phyloP scores from a whole-genome alignment of 2,888 invertebrate species.

The Leptinotarsa peninsularis region DNA sequence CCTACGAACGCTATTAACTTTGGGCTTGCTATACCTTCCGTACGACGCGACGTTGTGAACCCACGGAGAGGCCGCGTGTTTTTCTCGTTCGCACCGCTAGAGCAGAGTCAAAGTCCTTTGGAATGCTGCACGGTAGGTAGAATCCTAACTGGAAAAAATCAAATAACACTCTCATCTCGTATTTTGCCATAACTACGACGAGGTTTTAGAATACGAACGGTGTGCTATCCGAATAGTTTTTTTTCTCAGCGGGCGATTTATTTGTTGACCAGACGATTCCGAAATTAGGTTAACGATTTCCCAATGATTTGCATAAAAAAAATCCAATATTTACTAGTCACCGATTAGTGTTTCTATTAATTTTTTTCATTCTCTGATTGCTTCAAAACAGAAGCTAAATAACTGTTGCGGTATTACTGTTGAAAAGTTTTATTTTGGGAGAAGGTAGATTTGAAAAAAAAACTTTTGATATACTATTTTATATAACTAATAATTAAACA shows the following conservation, averaged over 20 bases:
- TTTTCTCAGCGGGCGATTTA: neutral
- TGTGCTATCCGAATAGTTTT: neutral
- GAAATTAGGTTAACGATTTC: neutral
- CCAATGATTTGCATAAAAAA: no score
- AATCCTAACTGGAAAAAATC: slow-evolving; percentile 48
- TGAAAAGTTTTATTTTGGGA: no score
- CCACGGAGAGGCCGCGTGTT: slow-evolving; percentile 20
- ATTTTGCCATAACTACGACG: slow-evolving; percentile 14
- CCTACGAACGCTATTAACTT: no score
- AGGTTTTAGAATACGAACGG: slow-evolving; percentile 7
- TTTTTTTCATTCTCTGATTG: no score
- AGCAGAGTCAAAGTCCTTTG: slow-evolving; percentile 56
- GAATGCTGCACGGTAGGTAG: slow-evolving; percentile 60
- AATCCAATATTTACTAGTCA: no score
- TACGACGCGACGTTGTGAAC: neutral
- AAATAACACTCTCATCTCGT: slow-evolving; percentile 36
- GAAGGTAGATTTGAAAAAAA: no score
- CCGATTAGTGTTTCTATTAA: no score
- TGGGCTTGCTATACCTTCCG: no score
- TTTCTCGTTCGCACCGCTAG: slow-evolving; percentile 24
- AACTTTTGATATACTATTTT: no score
- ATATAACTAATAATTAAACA: no score
- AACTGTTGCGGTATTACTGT: no score
- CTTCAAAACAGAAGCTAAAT: no score
- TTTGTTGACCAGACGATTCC: neutral